These are phyloP conservation scores for Thaleichthys pacificus DNA, from an alignment of 2,797 vertebrate genomes.

Conservation along the genomic window DNA sequence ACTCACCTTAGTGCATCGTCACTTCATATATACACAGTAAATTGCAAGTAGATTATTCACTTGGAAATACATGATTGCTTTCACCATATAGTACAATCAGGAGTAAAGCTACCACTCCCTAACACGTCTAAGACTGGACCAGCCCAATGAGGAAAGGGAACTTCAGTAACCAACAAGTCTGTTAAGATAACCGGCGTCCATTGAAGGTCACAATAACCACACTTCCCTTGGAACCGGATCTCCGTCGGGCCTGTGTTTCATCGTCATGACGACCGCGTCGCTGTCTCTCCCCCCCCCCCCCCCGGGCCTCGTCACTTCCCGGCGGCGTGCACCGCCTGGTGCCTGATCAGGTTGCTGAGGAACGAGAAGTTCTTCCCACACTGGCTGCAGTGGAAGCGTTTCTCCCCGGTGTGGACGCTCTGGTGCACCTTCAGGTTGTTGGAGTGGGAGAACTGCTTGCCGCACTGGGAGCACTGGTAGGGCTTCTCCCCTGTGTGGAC, in stretches of 20 bases:
- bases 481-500: slow-evolving; percentile 63
- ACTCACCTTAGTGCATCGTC: neutral
- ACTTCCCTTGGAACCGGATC: too few relatives aligned
- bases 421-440: slow-evolving; percentile 65
- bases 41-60: neutral
- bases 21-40: neutral
- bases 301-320: neutral
- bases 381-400: slow-evolving; percentile 55
- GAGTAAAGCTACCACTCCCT: neutral
- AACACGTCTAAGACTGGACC: too few relatives aligned
- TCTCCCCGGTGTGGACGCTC: slow-evolving; percentile 63
- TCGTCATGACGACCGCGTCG: too few relatives aligned
- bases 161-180: too few relatives aligned
- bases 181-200: too few relatives aligned
- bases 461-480: slow-evolving; percentile 53
- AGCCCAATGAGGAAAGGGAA: too few relatives aligned
- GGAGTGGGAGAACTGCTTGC: slow-evolving; percentile 59
- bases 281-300: too few relatives aligned
- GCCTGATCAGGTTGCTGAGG: slow-evolving; percentile 60
- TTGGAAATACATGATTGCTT: neutral
- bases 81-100: neutral
- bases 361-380: slow-evolving; percentile 65
- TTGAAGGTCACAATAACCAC: too few relatives aligned
- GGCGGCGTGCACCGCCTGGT: slow-evolving; percentile 51
- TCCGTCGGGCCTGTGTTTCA: too few relatives aligned